Evolutionary conservation across 2,113 vertebrate species (phyloP).

Genomic region (Rhynchomys soricoides): DNA sequence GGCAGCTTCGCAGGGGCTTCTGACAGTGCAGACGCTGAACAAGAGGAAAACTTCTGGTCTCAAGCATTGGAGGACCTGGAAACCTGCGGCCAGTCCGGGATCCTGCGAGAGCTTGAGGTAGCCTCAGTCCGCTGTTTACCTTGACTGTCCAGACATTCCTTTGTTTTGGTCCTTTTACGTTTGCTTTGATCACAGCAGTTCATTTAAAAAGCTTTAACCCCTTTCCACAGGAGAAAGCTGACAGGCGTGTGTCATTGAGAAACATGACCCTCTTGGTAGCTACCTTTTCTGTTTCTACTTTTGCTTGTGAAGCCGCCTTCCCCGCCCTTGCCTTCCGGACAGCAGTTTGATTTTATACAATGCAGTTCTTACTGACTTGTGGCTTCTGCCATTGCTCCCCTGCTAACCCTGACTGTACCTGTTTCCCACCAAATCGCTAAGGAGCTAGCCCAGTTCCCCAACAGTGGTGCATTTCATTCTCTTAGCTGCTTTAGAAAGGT

Average conservation of each 20-base stretch:
- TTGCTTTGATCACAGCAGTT: slow-evolving; percentile 85
- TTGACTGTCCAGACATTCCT: slow-evolving; percentile 82
- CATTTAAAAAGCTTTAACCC: slow-evolving; percentile 91
- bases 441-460: slow-evolving; percentile 71
- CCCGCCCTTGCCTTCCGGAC: slow-evolving; percentile 77
- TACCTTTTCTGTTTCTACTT: slow-evolving; percentile 90
- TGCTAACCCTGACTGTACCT: slow-evolving; percentile 77
- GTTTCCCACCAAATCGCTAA: slow-evolving; percentile 72
- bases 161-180: slow-evolving; percentile 81
- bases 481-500: slow-evolving; percentile 85
- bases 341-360: slow-evolving; percentile 84
- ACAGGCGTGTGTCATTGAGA: slow-evolving; percentile 94
- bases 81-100: slow-evolving; percentile 98
- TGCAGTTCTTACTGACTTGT: slow-evolving; percentile 87
- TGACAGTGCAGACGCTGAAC: slow-evolving; percentile 94
- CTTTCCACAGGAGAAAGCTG: slow-evolving; percentile 94
- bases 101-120: slow-evolving; percentile 99
- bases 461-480: slow-evolving; percentile 80
- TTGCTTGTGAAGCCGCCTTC: slow-evolving; percentile 88
- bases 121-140: slow-evolving; percentile 78
- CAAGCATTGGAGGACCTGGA: slow-evolving; percentile 98
- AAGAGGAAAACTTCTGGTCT: slow-evolving; percentile 99
- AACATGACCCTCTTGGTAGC: slow-evolving; percentile 94
- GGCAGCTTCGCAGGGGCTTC: slow-evolving; percentile 92
- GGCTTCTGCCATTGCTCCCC: slow-evolving; percentile 84